phyloP scores from a whole-genome alignment of 2,888 invertebrate species.

The Apodemia zela region DNA sequence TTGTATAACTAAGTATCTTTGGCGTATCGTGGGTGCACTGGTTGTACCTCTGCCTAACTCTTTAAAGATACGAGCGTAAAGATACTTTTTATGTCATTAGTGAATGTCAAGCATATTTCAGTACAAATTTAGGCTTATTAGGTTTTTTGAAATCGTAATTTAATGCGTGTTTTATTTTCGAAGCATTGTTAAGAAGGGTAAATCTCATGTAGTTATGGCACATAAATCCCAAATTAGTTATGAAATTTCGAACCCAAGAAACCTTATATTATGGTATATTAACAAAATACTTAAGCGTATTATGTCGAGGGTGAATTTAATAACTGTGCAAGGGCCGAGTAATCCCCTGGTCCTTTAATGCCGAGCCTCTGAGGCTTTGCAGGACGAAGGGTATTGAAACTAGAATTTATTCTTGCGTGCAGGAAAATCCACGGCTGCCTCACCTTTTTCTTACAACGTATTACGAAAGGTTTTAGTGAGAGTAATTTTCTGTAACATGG shows the following conservation, averaged over 20 bases:
- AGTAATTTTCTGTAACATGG: background rate
- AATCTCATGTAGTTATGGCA: constrained; percentile 1
- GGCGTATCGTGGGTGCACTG: too few species aligned
- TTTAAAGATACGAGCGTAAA: too few species aligned
- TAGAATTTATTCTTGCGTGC: constrained; percentile 29
- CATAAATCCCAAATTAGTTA: constrained; percentile 18
- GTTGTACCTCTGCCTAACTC: too few species aligned
- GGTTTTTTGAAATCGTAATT: too few species aligned
- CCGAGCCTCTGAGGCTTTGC: constrained; percentile 23
- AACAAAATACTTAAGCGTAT: constrained; percentile 35
- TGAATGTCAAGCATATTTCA: too few species aligned
- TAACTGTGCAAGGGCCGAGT: constrained; percentile 32
- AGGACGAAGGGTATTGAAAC: constrained; percentile 33
- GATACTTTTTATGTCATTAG: too few species aligned
- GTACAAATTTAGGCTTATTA: too few species aligned
- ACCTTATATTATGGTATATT: constrained; percentile 29
- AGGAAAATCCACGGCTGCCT: background rate
- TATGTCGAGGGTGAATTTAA: constrained; percentile 35
- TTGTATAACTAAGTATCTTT: too few species aligned
- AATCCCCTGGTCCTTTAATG: constrained; percentile 31
- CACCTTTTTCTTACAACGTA: constrained; percentile 9
- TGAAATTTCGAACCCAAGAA: constrained; percentile 26
- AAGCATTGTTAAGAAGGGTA: constrained; percentile 9
- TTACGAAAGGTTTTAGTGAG: background rate
- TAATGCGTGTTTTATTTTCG: background rate